Base-by-base conservation (phyloP, 2,888 invertebrate species). In the Macaria notata region DNA sequence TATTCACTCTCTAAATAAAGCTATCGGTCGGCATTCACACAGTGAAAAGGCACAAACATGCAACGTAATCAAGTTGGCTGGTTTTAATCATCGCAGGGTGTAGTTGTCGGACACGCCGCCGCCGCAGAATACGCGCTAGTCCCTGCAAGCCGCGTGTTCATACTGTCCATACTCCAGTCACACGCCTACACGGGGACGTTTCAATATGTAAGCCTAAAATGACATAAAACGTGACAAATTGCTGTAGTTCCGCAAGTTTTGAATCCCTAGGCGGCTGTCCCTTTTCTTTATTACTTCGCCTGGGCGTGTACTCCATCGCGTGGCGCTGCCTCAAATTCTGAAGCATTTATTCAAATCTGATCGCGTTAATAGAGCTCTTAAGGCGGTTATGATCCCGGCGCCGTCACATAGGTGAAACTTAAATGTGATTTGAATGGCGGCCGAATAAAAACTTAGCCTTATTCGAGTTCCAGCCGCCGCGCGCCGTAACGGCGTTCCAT, bases 21-120 rank as follows among this genome's bases (percentile, higher is more conserved):
- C 68, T 72, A 81, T 81, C 72, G 76, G 73, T 63, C 69, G 69
- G 65, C 64, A 75, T 76, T 75, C 73, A 73, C 68, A 66, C 66
- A 63, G 55, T 79, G 72, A 79, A 77, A 75, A 73, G 76, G 73
- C 71, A 67, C 66, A 75, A 83, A 85, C 84, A 83, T 73, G 83
- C 73, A 75, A 72, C 73, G 80, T 83, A 86, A 87, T 86, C 84
- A 85, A 85, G 79, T 74, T 72, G 72, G 75, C 76, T 74, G 73
- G 79, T 84, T 84, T 86, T 86, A 85, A 84, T 86, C 81, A 86
- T 81, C 76, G 79, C 62, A 8, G 72, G 76, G 66, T 72, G 73
- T 72, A 70, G 71, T 68, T 69, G 72, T 72, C 73, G 67, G 70
- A 71, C 69, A 60, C 63, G 67, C 66, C 59, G 59, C 56, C 49